Conservation (phyloP, 1,140 invertebrate species). For the Oedothorax gibbosus region DNA sequence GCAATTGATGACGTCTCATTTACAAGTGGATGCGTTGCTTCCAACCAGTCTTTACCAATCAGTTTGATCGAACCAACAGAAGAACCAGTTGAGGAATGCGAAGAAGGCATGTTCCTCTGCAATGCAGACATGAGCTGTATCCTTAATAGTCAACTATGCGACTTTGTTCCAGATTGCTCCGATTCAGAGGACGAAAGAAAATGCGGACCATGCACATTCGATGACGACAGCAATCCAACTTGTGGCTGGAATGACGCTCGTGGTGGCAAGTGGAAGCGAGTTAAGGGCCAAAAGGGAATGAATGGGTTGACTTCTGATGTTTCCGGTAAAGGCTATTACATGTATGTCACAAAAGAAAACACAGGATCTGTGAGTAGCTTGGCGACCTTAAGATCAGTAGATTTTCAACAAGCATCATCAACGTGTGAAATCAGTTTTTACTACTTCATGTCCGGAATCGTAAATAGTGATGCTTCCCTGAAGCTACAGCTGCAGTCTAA, state of each 20-base stretch:
- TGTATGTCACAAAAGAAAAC: constrained; percentile 43
- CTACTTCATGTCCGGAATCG: constrained; percentile 52
- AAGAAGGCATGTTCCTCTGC: constrained; percentile 79
- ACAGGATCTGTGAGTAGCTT: constrained; percentile 24
- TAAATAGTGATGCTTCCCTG: constrained; percentile 35
- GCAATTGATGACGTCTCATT: constrained; percentile 69
- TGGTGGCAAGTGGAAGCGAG: constrained; percentile 48
- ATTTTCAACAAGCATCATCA: constrained; percentile 28
- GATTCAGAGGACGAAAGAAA: constrained; percentile 60
- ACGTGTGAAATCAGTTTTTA: constrained; percentile 52
- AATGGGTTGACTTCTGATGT: constrained; percentile 45
- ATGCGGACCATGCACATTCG: constrained; percentile 59
- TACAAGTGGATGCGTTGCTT: constrained; percentile 64
- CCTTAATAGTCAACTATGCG: constrained; percentile 43
- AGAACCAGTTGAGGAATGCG: constrained; percentile 16
- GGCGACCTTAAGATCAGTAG: constrained; percentile 28
- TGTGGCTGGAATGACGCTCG: constrained; percentile 61
- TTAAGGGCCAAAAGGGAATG: constrained; percentile 12
- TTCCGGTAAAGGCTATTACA: constrained; percentile 47
- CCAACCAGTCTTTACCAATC: constrained; percentile 47
- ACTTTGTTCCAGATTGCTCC: constrained; percentile 59
- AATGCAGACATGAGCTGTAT: constrained; percentile 84
- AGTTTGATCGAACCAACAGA: constrained; percentile 21
- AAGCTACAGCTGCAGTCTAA: constrained; percentile 20
- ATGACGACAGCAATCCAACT: constrained; percentile 31